These are phyloP conservation scores for Grus americana DNA, from an alignment of 2,113 vertebrate species.

Conservation along the genomic window DNA sequence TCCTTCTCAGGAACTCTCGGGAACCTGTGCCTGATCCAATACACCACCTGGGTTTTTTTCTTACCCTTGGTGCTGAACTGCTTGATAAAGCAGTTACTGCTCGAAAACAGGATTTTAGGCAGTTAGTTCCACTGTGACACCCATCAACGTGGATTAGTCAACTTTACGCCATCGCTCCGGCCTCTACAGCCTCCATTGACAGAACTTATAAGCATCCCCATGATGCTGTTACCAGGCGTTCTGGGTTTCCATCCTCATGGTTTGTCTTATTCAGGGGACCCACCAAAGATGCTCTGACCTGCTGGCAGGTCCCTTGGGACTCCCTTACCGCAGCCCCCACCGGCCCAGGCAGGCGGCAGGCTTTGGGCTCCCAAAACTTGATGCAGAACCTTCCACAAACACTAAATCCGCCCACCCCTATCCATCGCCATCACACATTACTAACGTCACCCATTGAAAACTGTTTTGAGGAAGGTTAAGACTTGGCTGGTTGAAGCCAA, in stretches of 20 bases:
- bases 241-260: not conserved
- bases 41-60: not conserved
- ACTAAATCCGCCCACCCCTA: not conserved
- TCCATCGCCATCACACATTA: not conserved
- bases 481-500: not conserved
- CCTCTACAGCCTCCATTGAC: not conserved
- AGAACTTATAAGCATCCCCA: not conserved
- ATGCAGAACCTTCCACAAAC: not conserved
- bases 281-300: not conserved
- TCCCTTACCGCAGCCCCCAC: accelerated
- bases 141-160: not conserved
- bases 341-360: not conserved
- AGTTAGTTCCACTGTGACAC: not conserved
- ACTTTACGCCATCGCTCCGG: not conserved
- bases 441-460: not conserved
- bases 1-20: not conserved
- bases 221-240: not conserved
- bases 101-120: not conserved
- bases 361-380: not conserved
- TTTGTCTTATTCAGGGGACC: not conserved
- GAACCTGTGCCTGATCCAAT: not conserved
- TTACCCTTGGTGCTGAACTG: not conserved
- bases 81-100: not conserved
- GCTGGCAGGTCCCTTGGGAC: not conserved
- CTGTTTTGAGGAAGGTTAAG: constrained; percentile 11